phyloP scores from a whole-genome alignment of 2,888 invertebrate genomes.

The Aphidoletes aphidimyza region DNA sequence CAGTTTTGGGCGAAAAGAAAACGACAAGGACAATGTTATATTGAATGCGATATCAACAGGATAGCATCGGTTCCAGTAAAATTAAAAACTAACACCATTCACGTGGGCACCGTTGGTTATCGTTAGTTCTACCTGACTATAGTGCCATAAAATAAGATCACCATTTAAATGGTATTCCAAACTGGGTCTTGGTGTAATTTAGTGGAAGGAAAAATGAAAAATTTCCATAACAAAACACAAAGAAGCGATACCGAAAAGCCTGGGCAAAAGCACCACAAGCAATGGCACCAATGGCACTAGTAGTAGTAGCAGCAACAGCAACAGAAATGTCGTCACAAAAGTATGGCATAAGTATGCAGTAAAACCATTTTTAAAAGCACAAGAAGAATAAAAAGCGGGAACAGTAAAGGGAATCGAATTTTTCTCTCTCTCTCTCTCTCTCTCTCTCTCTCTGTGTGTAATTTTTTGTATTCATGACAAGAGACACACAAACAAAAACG shows the following conservation, averaged over 20 bases:
- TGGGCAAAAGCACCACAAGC: too few species aligned
- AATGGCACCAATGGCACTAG: not conserved
- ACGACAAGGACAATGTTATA: conserved; percentile 40
- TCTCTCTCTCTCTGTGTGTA: too few species aligned
- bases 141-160: conserved; percentile 38
- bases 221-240: conserved; percentile 43
- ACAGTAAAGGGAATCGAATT: conserved; percentile 29
- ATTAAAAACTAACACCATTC: conserved; percentile 53
- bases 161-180: conserved; percentile 51
- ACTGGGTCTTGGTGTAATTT: conserved; percentile 52
- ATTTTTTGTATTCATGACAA: too few species aligned
- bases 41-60: conserved; percentile 1
- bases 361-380: not conserved
- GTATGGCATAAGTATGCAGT: not conserved
- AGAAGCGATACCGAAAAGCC: not conserved
- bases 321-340: not conserved
- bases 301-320: not conserved
- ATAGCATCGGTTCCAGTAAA: conserved; percentile 9
- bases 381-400: not conserved
- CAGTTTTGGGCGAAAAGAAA: conserved; percentile 29
- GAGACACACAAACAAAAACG: not conserved
- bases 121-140: conserved; percentile 44
- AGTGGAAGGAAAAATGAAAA: conserved; percentile 52
- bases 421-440: too few species aligned
- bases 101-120: conserved; percentile 36